Base-by-base conservation (phyloP, 2,888 invertebrate species). In the Papilio gigon region DNA sequence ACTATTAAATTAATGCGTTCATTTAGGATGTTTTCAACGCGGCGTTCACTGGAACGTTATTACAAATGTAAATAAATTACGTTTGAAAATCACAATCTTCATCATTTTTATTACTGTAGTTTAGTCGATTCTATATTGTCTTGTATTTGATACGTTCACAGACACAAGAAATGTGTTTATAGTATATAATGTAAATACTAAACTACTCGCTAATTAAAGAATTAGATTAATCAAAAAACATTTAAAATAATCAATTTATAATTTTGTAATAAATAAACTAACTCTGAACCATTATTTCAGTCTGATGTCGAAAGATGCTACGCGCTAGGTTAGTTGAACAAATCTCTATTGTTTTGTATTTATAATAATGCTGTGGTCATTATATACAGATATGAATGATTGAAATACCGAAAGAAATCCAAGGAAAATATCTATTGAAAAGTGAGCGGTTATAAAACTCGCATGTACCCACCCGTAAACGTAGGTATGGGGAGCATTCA, bases 11-110 rank as follows among this genome's bases (percentile, higher is more conserved):
- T 33, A 58, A 35, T 58, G 35, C 17, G 20, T 35, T 20, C 9
- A 33, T 30, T 58, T 58, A 17, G 35, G n/a, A 33, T 12, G 47
- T 47, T 25, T 62, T 62, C 20, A 11, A 47, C 8, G 30, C 30
- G 12, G 44, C 30, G 17, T 62, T 62, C 20, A 20, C 33, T 58
- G 11, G 35, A 62, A 47, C 20, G 2, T 33, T 30, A 44, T 60
- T 60, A 61, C 27, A 44, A 14, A 47, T n/a, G 17, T 61, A 14
- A 59, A 61, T 27, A 27, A 22, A 22, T 37, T 22, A 35, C 20
- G 37, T 59, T 59, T 25, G 9, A 14, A 60, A 42, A 40, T 40
- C 60, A 12, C n/a, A 37, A 59, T n/a, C n/a, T n/a, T n/a, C n/a
- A n/a, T n/a, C n/a, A n/a, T n/a, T n/a, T n/a, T n/a, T n/a, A n/a